Base-by-base conservation (phyloP, 2,888 invertebrate genomes). In the Caenorhabditis drosophilae region DNA sequence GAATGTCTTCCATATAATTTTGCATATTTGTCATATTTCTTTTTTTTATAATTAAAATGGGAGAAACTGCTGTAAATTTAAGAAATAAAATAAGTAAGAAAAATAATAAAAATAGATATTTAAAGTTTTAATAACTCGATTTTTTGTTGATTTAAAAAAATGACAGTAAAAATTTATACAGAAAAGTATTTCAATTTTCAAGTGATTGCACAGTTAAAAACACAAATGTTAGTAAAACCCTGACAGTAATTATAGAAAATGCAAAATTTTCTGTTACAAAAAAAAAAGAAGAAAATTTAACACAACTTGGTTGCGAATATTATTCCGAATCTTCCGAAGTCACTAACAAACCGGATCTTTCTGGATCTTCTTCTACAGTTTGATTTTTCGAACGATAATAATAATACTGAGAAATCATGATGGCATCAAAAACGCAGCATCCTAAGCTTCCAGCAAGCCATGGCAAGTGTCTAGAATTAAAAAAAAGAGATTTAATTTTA, bases 361-460 rank as follows among this genome's bases (percentile, higher is more conserved):
- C 67, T 11, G 35, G 36, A 36, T 58, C 58, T 1, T 51, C 45
- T 34, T 55, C 51, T 18, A 38, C 40, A 6, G 52, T 42, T 12
- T 44, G 45, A 27, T 35, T 23, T 36, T 51, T 50, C 27, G 35
- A 34, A n/a, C 61, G 55, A 56, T 82, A 82, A 51, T 79, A 75
- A 54, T 77, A 83, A 68, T 80, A 81, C 51, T 83, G 83, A 4
- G 56, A 67, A 60, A 83, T 78, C 82, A 86, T 85, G 57, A 84
- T 70, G n/a, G 77, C 66, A 73, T 86, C 86, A 55, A 85, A 83
- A 34, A 78, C 68, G 56, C 85, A 83, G 62, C 85, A 84, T 25
- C 85, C 85, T 4, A 85, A 77, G 72, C 84, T 84, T 31, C 85
- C 85, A 9, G 84, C 78, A 31, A 86, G 70, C 86, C 86, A 86